Percentiles rank a stretch among this genome's conserved stretches.
Conservation (phyloP, 2,888 invertebrate genomes). For the Amiota mariae region DNA sequence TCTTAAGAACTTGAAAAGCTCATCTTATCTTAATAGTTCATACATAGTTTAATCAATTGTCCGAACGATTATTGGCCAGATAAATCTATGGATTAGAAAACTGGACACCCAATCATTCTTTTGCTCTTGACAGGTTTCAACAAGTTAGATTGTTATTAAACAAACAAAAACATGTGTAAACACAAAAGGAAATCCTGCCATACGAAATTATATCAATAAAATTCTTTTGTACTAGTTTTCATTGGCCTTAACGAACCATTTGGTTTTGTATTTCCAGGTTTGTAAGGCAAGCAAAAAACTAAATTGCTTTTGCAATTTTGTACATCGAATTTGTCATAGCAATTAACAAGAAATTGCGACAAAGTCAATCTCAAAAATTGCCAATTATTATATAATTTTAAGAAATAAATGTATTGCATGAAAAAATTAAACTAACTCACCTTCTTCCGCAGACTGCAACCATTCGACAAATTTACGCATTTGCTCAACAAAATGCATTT, state of each 20-base stretch:
- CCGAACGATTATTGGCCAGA: constrained; percentile 63
- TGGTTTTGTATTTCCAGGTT: constrained; percentile 46
- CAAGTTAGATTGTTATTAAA: constrained; percentile 10
- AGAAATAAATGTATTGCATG: not conserved
- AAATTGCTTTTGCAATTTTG: constrained; percentile 63
- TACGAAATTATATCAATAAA: constrained; percentile 17
- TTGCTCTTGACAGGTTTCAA: constrained; percentile 22
- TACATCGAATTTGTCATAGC: constrained; percentile 52
- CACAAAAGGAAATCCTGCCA: constrained; percentile 28
- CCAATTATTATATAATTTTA: constrained; percentile 9
- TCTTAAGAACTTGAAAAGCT: constrained; percentile 40
- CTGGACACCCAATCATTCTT: constrained; percentile 62
- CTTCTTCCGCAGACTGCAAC: constrained; percentile 96
- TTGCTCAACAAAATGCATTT: constrained; percentile 97
- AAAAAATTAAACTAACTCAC: constrained; percentile 71
- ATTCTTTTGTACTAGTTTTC: constrained; percentile 59
- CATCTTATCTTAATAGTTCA: not conserved
- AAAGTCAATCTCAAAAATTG: constrained; percentile 54
- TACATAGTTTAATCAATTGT: constrained; percentile 38
- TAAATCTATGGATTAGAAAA: constrained; percentile 57
- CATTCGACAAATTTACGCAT: constrained; percentile 98
- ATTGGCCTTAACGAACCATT: constrained; percentile 61
- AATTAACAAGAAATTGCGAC: constrained; percentile 33
- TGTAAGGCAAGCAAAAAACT: constrained; percentile 70
- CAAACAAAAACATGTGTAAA: constrained; percentile 3